Conservation (phyloP, 2,888 invertebrate genomes). For the Netelia virgata region DNA sequence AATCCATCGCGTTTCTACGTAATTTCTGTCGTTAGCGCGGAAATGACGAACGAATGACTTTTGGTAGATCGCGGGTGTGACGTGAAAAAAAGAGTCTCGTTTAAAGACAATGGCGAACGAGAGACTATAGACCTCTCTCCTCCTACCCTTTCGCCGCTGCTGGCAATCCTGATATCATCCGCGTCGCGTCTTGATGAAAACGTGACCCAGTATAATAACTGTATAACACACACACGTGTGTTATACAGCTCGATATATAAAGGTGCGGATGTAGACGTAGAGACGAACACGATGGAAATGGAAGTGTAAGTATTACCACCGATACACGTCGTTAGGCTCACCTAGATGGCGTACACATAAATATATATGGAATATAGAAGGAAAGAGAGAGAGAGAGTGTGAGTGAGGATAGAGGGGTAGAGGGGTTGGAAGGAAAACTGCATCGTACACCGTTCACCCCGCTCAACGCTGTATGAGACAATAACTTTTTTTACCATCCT, state of each 20-base stretch:
- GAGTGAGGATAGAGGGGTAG: background rate
- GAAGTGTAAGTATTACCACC: slow-evolving; percentile 41
- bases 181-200: slow-evolving; percentile 75
- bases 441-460: slow-evolving; percentile 53
- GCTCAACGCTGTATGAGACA: slow-evolving; percentile 59
- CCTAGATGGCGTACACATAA: slow-evolving; percentile 10
- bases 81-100: slow-evolving; percentile 72
- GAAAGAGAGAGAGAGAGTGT: background rate
- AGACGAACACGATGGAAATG: background rate
- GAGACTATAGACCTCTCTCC: slow-evolving; percentile 33
- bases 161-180: slow-evolving; percentile 23
- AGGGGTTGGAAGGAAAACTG: slow-evolving; percentile 46
- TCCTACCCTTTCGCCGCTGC: background rate
- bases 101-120: slow-evolving; percentile 74
- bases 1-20: too few relatives aligned
- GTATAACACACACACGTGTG: slow-evolving; percentile 19
- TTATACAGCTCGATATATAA: slow-evolving; percentile 9
- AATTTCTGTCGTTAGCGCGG: background rate
- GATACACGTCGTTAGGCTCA: slow-evolving; percentile 50
- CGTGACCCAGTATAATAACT: slow-evolving; percentile 76
- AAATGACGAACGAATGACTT: background rate
- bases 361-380: background rate
- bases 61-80: background rate
- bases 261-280: slow-evolving; percentile 9
- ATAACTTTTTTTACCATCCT: slow-evolving; percentile 72